Base-by-base conservation (phyloP, 2,113 vertebrate genomes). In the Paraplagusia blochii region DNA sequence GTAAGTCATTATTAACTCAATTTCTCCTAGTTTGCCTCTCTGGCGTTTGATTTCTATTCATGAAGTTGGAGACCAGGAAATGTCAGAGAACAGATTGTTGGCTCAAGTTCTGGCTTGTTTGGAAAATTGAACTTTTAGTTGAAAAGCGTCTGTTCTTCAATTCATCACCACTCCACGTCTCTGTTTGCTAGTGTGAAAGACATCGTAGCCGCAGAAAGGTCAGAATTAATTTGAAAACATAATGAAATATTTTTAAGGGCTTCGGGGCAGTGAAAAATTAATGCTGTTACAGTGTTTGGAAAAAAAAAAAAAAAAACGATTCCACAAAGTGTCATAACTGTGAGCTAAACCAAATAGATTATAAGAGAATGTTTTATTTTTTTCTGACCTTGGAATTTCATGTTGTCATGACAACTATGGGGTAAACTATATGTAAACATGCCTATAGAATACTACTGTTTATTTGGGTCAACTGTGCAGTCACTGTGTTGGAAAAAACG, bases 181-280 rank as follows among this genome's bases (percentile, higher is more conserved):
- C 47, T 60, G 35, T 47, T 64, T 72, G 33, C 12, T 50, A 49
- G n/a, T n/a, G 38, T 60, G 76, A 72, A 72, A 40, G 38, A 29
- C 35, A 63, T 42, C 63, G 63, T 51, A 39, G 48, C 49, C 40
- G 44, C 35, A 43, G 36, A 77, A 70, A 77, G 68, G 72, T 79
- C 79, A 77, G 42, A 50, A 9, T n/a, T 62, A 55, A 80, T 61
- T 69, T 36, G 15, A 39, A 58, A 58, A 50, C 58, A 67, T 77
- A 61, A 76, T 79, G 15, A 70, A 51, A 36, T 74, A 60, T 70
- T 77, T 69, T 56, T 13, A 42, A 64, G 51, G 35, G 42, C 60
- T 70, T 39, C 16, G 11, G n/a, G 22, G 47, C 18, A 64, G 8
- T 63, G 42, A 47, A n/a, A 62, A 44, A 73, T 67, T 40, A 45